phyloP scores from a whole-genome alignment of 2,797 vertebrate species.

The Coccyzus lansbergi region DNA sequence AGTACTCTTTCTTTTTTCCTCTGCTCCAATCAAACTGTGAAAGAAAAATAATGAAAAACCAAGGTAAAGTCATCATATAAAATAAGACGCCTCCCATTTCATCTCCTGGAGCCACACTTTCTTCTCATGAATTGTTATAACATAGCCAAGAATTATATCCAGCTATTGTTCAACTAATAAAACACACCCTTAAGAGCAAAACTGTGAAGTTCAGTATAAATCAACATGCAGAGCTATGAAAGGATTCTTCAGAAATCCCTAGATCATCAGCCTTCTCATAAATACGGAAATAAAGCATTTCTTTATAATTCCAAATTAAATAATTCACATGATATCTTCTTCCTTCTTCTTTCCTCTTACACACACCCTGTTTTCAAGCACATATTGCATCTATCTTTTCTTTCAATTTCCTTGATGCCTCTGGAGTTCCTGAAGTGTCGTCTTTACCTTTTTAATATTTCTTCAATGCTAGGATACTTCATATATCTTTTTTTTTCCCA shows the following conservation, averaged over 20 bases:
- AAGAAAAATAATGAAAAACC: not conserved
- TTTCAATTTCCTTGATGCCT: not conserved
- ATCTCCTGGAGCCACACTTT: constrained; percentile 9
- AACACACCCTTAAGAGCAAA: not conserved
- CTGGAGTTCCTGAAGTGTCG: not conserved
- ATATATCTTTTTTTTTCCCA: constrained; percentile 6
- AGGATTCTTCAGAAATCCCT: not conserved
- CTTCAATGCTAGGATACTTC: not conserved
- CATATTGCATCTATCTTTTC: not conserved
- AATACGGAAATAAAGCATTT: not conserved
- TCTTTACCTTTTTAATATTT: constrained; percentile 4
- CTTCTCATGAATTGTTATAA: not conserved
- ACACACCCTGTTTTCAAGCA: rapidly evolving
- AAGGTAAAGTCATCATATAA: not conserved
- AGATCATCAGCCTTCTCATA: not conserved
- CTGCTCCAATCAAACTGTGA: constrained; percentile 30
- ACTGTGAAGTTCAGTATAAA: not conserved
- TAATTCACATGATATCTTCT: not conserved
- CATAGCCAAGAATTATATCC: not conserved
- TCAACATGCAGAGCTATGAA: not conserved
- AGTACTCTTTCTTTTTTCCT: not conserved
- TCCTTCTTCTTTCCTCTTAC: not conserved
- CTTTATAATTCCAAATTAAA: not conserved
- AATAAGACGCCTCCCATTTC: not conserved
- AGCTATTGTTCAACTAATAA: not conserved